Percentiles rank a stretch among this genome's conserved stretches.
These are phyloP conservation scores for Nemurella pictetii DNA, from an alignment of 2,888 invertebrate species.

Conservation along the genomic window DNA sequence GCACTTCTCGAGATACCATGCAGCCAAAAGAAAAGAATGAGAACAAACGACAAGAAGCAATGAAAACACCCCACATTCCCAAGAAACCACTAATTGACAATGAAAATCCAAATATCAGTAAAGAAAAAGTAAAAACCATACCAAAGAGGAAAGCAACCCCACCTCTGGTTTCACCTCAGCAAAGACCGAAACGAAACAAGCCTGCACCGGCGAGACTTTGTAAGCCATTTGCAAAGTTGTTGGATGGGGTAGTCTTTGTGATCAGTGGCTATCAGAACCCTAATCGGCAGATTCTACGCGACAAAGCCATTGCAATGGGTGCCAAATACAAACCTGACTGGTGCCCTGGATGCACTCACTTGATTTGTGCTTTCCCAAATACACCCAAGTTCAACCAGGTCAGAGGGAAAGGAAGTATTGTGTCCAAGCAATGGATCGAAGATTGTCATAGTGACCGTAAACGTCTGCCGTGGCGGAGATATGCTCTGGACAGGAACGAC, in stretches of 20 bases:
- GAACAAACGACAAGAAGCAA: not conserved
- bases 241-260: constrained; percentile 73
- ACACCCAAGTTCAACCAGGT: constrained; percentile 85
- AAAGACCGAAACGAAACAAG: constrained; percentile 28
- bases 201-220: constrained; percentile 24
- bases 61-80: not conserved
- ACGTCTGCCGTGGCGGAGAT: constrained; percentile 66
- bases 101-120: constrained; percentile 47
- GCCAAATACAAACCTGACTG: constrained; percentile 78
- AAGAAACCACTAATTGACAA: not conserved
- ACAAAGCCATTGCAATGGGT: constrained; percentile 73
- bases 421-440: constrained; percentile 74
- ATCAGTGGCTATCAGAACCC: constrained; percentile 90
- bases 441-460: constrained; percentile 63
- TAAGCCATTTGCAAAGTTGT: constrained; percentile 61
- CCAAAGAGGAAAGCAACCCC: constrained; percentile 7
- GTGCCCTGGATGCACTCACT: constrained; percentile 76
- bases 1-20: too few relatives aligned
- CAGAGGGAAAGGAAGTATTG: constrained; percentile 65
- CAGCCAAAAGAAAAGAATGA: not conserved
- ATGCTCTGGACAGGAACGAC: constrained; percentile 59
- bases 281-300: constrained; percentile 66
- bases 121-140: constrained; percentile 45
- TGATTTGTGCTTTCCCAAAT: constrained; percentile 85
- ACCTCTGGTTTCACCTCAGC: not conserved